Evolutionary conservation across 2,888 invertebrate genomes (phyloP).

Genomic region (Apodemia zela): DNA sequence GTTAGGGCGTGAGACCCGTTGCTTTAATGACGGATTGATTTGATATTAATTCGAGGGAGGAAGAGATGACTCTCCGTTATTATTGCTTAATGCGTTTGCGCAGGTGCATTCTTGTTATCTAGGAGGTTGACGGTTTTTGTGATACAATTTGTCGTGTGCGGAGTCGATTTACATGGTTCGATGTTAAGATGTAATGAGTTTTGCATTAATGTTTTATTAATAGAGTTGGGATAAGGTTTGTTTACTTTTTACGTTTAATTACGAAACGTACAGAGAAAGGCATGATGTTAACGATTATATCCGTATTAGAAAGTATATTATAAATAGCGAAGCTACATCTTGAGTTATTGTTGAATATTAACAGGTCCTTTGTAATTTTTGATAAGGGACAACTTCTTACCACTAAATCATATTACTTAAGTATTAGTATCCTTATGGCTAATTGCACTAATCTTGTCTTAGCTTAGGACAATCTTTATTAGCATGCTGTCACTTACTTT

Average conservation of each 20-base stretch:
- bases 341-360: too few species aligned
- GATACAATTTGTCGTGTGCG: constrained; percentile 26
- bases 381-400: too few species aligned
- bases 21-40: constrained; percentile 74
- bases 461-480: too few species aligned
- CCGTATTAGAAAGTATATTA: too few species aligned
- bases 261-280: constrained; percentile 11
- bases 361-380: too few species aligned
- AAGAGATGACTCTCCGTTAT: constrained; percentile 54
- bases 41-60: constrained; percentile 73
- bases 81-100: constrained; percentile 47
- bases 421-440: too few species aligned
- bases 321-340: too few species aligned
- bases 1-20: constrained; percentile 71
- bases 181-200: constrained; percentile 26
- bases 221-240: constrained; percentile 10
- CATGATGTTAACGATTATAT: neutral
- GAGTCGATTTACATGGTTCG: constrained; percentile 34
- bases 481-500: too few species aligned
- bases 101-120: constrained; percentile 49
- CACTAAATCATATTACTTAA: too few species aligned
- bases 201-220: constrained; percentile 23
- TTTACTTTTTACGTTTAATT: constrained; percentile 16
- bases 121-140: constrained; percentile 49
- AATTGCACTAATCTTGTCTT: too few species aligned